Percentiles rank a stretch among this genome's conserved stretches.
phyloP scores from a whole-genome alignment of 2,797 vertebrate genomes.

The Lagodon rhomboides region DNA sequence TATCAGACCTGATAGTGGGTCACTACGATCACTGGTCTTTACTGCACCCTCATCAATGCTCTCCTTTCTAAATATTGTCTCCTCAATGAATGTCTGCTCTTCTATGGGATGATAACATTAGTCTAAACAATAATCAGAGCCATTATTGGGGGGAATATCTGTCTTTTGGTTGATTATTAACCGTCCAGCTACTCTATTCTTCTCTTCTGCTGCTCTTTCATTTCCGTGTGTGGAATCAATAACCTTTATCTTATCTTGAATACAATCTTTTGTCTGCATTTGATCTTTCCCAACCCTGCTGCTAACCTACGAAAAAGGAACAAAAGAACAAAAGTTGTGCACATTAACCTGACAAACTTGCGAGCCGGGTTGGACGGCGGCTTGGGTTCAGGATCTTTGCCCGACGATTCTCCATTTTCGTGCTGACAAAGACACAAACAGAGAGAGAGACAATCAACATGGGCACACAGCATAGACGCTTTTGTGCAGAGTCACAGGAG shows the following conservation, averaged over 20 bases:
- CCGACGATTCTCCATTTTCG: slow-evolving; percentile 56
- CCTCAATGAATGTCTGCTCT: neutral
- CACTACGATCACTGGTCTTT: too few species aligned
- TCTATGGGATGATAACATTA: neutral
- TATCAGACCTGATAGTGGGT: too few species aligned
- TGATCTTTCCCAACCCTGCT: neutral
- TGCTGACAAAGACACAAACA: slow-evolving; percentile 67
- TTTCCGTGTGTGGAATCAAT: slow-evolving; percentile 21
- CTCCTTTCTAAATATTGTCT: neutral
- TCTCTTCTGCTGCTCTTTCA: neutral
- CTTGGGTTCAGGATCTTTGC: slow-evolving; percentile 55
- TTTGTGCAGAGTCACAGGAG: slow-evolving; percentile 34
- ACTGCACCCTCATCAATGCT: neutral
- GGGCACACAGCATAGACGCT: slow-evolving; percentile 18
- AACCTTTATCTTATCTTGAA: slow-evolving; percentile 16
- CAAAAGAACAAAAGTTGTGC: neutral
- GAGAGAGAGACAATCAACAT: slow-evolving; percentile 22
- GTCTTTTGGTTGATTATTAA: neutral
- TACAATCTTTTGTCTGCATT: slow-evolving; percentile 8
- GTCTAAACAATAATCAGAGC: neutral
- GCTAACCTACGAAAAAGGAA: neutral
- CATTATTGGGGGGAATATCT: neutral
- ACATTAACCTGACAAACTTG: slow-evolving; percentile 85
- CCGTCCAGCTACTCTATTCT: neutral
- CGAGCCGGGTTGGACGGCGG: slow-evolving; percentile 50